Evolutionary conservation across 1,140 invertebrate genomes (phyloP), one percentile per base, ranked within the genome.

Genomic region (Pseudomyrmex concolor): DNA sequence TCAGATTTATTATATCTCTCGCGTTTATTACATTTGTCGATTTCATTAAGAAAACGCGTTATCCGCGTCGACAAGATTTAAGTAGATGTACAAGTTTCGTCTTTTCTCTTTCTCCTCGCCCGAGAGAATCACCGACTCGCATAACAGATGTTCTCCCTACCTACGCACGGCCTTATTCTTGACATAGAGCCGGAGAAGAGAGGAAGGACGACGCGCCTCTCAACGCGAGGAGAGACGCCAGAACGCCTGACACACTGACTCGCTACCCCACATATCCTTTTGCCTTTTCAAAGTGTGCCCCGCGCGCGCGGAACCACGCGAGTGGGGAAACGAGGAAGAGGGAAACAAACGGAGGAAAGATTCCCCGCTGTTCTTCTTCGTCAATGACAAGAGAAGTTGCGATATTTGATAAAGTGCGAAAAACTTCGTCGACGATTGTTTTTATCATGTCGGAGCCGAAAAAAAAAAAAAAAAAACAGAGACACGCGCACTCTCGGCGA

Each of bases 231-330:
- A 89, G 89, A 93, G 92, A 93, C 86, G 90, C 89, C 90, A 91
- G 92, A 91, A 93, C 9, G 91, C 93, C 93, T 94, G 94, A 94
- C 94, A 94, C 86, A 94, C 93, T 94, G 93, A 94, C 94, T 94
- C 92, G 93, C 94, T 94, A 94, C 91, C 94, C 93, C 93, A 94
- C 93, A 94, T 94, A 94, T 91, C 93, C 93, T 94, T 94, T 92
- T 94, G 91, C 92, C 92, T 93, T 92, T 90, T 92, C 90, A 84
- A 90, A 88, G 87, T 83, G 85, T 85, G 50, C 73, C 78, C 22
- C 25, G 25, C 25, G 25, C 81, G 66, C 84, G 60, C 62, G 50
- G 12, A 59, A 73, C 74, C 64, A 62, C 63, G 43, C 84, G 84
- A 88, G 82, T 80, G 83, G 83, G 76, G 73, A n/a, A 59, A 51